Base-by-base conservation (phyloP, 2,888 invertebrate species). In the Monopis laevigella region DNA sequence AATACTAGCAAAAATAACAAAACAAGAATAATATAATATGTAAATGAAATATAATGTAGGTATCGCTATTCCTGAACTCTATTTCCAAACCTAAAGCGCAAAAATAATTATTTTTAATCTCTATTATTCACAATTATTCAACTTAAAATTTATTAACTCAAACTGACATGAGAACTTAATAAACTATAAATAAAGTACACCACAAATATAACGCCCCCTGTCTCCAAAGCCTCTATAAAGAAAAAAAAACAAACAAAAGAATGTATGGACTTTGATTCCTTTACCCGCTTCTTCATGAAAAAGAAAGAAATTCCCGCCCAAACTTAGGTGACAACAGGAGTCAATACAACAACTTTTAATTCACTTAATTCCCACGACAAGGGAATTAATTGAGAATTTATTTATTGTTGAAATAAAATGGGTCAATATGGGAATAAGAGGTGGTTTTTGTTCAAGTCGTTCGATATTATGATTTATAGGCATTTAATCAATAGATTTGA, bases 401-500 rank as follows among this genome's bases (percentile, higher is more conserved):
- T 60, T 63, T 59, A 69, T 73, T 73, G 67, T 44, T 44, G 8
- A 62, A 68, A 73, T 75, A 74, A 75, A 78, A 77, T 69, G 59
- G 75, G 77, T 78, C 78, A 78, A 77, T 77, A 74, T 30, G 30
- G 14, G 30, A 30, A 59, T 54, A 54, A 8, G 62, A 65, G 60
- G 63, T 63, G 59, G 59, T 13, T 61, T 55, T 64, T 60, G 61
- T 62, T 60, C 54, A 51, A 51, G 62, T 77, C 77, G 75, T 77
- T 73, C 67, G 72, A 69, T 73, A 32, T 32, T 17, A 32, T 32
- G 69, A 69, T 61, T 68, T 75, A 77, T 78, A 77, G 73, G 75
- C 75, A 74, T 65, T 72, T 66, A 74, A 69, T 78, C 77, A 74
- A 78, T 78, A 77, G 65, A 57, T 48, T 48, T 51, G 54, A 45